Conservation (phyloP, 2,113 vertebrate genomes). For the Mesoclemmys tuberculata region DNA sequence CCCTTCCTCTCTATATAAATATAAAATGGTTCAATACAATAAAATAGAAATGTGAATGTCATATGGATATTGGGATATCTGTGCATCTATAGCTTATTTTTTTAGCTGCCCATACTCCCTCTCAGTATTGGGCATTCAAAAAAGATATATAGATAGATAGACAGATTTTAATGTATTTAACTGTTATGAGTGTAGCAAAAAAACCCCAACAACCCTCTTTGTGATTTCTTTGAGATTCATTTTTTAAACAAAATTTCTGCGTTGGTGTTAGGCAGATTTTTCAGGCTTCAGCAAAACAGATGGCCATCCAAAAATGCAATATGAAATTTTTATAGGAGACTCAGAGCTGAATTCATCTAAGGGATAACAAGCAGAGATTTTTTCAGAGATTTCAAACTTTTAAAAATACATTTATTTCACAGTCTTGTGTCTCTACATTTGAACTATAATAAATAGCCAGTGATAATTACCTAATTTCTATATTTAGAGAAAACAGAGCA, state of each 20-base stretch:
- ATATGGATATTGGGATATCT: background rate
- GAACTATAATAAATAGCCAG: slow-evolving; percentile 73
- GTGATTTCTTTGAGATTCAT: slow-evolving; percentile 74
- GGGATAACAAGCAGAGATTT: slow-evolving; percentile 75
- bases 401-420: slow-evolving; percentile 80
- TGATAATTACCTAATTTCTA: slow-evolving; percentile 82
- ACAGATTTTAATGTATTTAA: slow-evolving; percentile 41
- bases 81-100: background rate
- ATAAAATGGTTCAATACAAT: background rate
- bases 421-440: slow-evolving; percentile 73
- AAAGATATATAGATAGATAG: background rate
- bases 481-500: slow-evolving; percentile 76
- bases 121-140: background rate
- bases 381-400: slow-evolving; percentile 80
- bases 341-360: slow-evolving; percentile 78
- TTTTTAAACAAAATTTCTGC: slow-evolving; percentile 82
- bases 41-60: background rate
- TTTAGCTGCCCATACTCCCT: background rate
- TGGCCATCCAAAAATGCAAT: slow-evolving; percentile 86
- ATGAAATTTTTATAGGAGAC: slow-evolving; percentile 84
- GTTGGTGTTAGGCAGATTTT: slow-evolving; percentile 88
- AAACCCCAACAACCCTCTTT: slow-evolving; percentile 19
- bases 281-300: slow-evolving; percentile 85
- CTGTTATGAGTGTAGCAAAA: slow-evolving; percentile 28
- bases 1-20: background rate